Percentiles rank a stretch among this genome's conserved stretches.
phyloP scores from a whole-genome alignment of 2,113 vertebrate species.

The Channa argus region DNA sequence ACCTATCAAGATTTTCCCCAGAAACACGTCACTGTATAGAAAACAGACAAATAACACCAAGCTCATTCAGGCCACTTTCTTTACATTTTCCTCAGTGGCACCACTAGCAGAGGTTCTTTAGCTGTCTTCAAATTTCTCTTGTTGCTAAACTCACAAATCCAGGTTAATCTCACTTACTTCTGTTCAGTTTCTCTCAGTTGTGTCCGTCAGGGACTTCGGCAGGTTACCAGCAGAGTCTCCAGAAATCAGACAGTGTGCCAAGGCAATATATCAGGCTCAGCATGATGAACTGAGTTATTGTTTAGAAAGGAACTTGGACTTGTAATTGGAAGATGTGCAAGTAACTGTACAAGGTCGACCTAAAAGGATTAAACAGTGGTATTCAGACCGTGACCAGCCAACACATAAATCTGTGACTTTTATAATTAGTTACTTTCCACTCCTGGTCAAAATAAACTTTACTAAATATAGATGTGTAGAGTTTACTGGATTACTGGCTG shows the following conservation, averaged over 20 bases:
- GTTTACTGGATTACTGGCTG: no score
- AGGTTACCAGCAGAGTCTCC: neutral
- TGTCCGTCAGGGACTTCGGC: slow-evolving; percentile 1
- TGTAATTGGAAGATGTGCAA: neutral
- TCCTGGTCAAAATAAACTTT: neutral
- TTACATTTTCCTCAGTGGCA: neutral
- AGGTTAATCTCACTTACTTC: neutral
- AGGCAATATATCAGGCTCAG: slow-evolving; percentile 9
- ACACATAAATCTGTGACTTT: neutral
- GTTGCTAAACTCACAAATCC: neutral
- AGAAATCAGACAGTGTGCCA: neutral
- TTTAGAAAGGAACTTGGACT: neutral
- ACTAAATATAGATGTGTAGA: no score
- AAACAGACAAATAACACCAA: neutral
- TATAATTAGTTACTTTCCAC: neutral
- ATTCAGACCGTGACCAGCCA: neutral
- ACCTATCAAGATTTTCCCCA: neutral
- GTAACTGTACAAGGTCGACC: slow-evolving; percentile 3
- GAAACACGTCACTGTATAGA: no score
- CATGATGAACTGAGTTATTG: slow-evolving; percentile 5
- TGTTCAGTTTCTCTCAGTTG: neutral
- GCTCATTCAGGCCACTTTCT: neutral
- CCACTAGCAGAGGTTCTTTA: neutral
- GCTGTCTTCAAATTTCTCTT: neutral
- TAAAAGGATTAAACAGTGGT: neutral